Percentiles rank a stretch among this genome's conserved stretches.
Conservation (phyloP, 2,113 vertebrate species). For the Bagarius yarrelli region DNA sequence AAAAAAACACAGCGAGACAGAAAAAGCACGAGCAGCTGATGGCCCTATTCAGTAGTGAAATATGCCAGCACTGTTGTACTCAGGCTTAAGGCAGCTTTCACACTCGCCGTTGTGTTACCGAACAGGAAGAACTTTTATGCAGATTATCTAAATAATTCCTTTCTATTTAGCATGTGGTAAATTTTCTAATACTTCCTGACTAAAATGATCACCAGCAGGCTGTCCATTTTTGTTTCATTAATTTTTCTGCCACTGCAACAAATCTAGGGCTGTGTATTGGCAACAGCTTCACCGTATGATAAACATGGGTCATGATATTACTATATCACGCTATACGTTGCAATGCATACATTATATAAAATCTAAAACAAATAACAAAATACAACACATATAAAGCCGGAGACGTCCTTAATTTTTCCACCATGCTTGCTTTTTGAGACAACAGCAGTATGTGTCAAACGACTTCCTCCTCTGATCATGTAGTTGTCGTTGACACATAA, state of each 20-base stretch:
- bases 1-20: neutral
- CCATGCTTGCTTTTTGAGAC: no score
- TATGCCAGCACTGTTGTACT: neutral
- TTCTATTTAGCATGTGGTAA: neutral
- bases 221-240: neutral
- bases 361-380: no score
- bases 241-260: neutral
- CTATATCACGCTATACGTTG: no score
- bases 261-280: neutral
- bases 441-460: no score
- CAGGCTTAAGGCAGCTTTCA: neutral
- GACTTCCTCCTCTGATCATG: no score
- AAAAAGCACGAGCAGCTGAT: neutral
- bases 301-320: no score
- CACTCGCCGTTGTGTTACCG: neutral
- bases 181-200: neutral
- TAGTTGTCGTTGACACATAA: no score
- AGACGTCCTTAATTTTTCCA: no score
- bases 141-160: no score
- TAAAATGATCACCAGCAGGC: neutral
- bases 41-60: constrained; percentile 11
- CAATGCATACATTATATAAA: no score
- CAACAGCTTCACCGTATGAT: no score
- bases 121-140: neutral
- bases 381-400: no score